phyloP scores from a whole-genome alignment of 2,113 vertebrate species.

The Zootoca vivipara region DNA sequence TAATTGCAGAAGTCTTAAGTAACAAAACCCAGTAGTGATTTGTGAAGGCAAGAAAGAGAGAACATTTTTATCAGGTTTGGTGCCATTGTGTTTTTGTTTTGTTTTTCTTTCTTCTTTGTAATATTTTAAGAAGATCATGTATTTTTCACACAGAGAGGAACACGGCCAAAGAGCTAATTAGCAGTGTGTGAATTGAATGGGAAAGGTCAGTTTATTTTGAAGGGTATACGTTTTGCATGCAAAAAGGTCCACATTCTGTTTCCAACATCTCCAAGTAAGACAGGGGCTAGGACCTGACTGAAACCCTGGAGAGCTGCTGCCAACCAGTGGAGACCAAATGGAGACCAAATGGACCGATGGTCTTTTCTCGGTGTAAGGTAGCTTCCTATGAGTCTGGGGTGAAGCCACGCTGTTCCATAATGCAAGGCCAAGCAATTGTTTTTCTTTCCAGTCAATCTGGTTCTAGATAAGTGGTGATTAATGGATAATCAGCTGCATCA shows the following conservation, averaged over 20 bases:
- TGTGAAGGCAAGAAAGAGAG: neutral
- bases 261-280: neutral
- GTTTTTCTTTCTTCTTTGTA: neutral
- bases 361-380: neutral
- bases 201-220: neutral
- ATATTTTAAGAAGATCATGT: neutral
- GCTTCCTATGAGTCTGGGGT: neutral
- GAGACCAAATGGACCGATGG: neutral
- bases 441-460: neutral
- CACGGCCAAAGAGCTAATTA: neutral
- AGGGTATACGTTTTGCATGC: neutral
- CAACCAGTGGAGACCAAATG: no score
- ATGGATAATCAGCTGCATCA: neutral
- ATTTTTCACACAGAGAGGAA: neutral
- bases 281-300: neutral
- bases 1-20: neutral
- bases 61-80: neutral
- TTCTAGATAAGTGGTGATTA: neutral
- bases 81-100: neutral
- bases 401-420: neutral
- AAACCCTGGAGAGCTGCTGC: neutral
- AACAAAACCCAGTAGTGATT: neutral
- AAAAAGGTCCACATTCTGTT: neutral
- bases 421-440: neutral
- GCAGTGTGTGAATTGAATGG: neutral